phyloP scores from a whole-genome alignment of 2,797 vertebrate genomes.

The Tokudaia muenninki region DNA sequence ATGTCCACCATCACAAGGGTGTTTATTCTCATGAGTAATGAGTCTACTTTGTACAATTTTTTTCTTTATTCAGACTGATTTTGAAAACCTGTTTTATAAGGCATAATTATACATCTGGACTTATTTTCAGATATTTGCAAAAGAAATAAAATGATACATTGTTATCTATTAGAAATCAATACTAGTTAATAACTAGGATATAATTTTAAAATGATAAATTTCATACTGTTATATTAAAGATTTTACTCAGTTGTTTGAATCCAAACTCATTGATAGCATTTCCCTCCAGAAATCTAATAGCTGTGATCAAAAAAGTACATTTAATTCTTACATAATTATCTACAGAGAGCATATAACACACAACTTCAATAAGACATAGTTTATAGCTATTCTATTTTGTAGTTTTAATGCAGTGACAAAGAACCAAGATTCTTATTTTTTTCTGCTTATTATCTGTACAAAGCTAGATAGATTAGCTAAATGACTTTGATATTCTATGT shows the following conservation, averaged over 20 bases:
- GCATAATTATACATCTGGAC: background rate
- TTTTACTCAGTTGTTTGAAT: constrained; percentile 36
- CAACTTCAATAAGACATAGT: background rate
- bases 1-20: background rate
- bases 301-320: background rate
- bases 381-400: background rate
- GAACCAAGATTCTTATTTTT: constrained; percentile 31
- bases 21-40: background rate
- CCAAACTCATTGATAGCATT: background rate
- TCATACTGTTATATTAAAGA: background rate
- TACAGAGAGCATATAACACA: background rate
- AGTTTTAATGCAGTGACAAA: background rate
- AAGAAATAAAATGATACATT: background rate
- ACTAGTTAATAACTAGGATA: background rate
- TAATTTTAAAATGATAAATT: background rate
- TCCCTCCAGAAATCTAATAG: constrained; percentile 21
- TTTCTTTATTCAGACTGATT: background rate
- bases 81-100: constrained; percentile 45
- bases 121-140: constrained; percentile 44
- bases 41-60: background rate
- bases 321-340: constrained; percentile 36
- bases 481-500: background rate
- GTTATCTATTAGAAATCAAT: background rate
- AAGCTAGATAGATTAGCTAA: background rate
- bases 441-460: background rate